Conservation (phyloP, 2,888 invertebrate species). For the Leistus spinibarbis region DNA sequence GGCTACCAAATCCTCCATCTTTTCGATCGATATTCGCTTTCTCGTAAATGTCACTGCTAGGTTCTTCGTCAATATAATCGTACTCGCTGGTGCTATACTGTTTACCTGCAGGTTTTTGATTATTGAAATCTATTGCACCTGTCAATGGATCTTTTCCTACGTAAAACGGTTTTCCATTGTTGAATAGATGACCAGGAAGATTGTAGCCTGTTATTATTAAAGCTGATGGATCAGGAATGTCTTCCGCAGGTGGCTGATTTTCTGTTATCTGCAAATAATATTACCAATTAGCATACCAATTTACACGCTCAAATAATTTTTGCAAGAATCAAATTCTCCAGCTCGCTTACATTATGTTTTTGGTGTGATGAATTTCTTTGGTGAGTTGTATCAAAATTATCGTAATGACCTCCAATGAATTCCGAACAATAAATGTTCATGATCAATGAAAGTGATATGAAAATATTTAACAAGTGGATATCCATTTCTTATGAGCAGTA, state of each 20-base stretch:
- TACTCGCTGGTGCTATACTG: constrained; percentile 42
- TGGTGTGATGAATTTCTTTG: constrained; percentile 10
- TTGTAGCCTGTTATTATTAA: constrained; percentile 56
- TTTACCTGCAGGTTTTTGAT: constrained; percentile 58
- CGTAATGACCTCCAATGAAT: constrained; percentile 25
- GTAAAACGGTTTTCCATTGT: constrained; percentile 73
- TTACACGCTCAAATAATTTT: no score
- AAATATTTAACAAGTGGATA: neutral
- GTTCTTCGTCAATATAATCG: constrained; percentile 51
- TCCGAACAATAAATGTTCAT: neutral
- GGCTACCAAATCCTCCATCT: constrained; percentile 54
- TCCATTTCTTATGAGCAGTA: neutral
- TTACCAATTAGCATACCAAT: no score
- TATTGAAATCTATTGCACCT: constrained; percentile 67
- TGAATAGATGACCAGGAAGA: constrained; percentile 65
- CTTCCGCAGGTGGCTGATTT: constrained; percentile 45
- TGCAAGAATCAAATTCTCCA: no score
- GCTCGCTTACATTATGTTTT: constrained; percentile 10
- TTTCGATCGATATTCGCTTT: constrained; percentile 57
- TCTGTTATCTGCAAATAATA: neutral
- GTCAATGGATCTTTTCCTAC: constrained; percentile 72
- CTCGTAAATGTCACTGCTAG: constrained; percentile 50
- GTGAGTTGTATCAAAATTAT: constrained; percentile 2
- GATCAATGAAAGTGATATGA: neutral
- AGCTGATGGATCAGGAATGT: constrained; percentile 55